phyloP scores from a whole-genome alignment of 2,797 vertebrate species.

The Myotis vivesi region DNA sequence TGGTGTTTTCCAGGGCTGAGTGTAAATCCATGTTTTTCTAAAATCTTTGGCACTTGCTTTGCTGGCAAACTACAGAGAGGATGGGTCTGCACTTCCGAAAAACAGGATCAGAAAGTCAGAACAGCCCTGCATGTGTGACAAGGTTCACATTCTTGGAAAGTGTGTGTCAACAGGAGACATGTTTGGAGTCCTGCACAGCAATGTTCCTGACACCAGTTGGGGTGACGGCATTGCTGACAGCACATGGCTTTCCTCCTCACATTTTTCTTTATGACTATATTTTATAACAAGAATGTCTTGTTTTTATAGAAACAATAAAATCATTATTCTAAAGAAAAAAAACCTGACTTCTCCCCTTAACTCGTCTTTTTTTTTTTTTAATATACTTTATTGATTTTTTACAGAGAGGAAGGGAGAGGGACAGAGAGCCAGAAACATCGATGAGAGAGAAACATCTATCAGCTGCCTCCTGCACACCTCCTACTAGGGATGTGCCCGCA shows the following conservation, averaged over 20 bases:
- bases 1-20: not conserved
- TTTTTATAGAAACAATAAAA: slow-evolving; percentile 53
- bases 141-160: too few species aligned
- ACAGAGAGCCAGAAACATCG: too few species aligned
- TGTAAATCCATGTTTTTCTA: not conserved
- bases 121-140: not conserved
- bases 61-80: not conserved
- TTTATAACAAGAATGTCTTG: slow-evolving; percentile 14
- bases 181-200: not conserved
- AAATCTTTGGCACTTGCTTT: not conserved
- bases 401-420: too few species aligned
- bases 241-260: not conserved
- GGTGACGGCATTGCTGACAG: not conserved
- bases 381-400: too few species aligned
- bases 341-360: not conserved
- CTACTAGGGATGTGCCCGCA: too few species aligned
- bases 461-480: too few species aligned
- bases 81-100: not conserved
- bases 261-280: not conserved
- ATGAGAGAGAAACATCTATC: too few species aligned
- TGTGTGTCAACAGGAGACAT: too few species aligned
- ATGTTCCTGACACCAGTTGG: rapidly evolving
- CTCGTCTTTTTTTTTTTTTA: not conserved
- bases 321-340: not conserved
- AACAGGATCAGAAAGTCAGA: not conserved